Conservation (phyloP, 2,797 vertebrate species). For the Clamator glandarius region DNA sequence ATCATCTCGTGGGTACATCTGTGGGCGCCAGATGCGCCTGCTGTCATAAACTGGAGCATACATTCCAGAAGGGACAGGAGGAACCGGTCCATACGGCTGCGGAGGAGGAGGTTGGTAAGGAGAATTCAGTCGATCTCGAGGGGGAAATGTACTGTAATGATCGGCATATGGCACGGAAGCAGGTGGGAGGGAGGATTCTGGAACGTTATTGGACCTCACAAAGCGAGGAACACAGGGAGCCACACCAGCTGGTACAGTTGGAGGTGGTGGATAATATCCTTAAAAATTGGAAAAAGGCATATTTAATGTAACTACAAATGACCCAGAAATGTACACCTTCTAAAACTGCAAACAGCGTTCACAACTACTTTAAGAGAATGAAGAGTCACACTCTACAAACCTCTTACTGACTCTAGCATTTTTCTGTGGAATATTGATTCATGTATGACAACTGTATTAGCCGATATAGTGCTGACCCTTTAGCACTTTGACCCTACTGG, state of each 20-base stretch:
- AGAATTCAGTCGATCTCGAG: constrained; percentile 81
- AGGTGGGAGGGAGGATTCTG: constrained; percentile 89
- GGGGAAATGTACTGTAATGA: constrained; percentile 86
- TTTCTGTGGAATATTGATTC: neutral
- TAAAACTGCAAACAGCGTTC: constrained; percentile 17
- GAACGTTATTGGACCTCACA: constrained; percentile 88
- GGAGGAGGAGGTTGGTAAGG: constrained; percentile 83
- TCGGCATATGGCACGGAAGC: constrained; percentile 85
- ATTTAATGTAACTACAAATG: constrained; percentile 59
- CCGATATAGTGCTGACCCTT: neutral
- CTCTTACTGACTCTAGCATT: neutral
- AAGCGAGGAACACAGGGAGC: constrained; percentile 88
- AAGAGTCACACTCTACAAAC: neutral
- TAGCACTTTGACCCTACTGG: neutral
- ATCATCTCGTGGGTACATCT: constrained; percentile 94
- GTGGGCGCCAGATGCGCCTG: constrained; percentile 93
- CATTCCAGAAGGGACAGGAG: constrained; percentile 87
- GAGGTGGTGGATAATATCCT: constrained; percentile 88
- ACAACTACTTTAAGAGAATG: neutral
- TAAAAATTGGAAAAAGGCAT: constrained; percentile 74
- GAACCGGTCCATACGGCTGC: constrained; percentile 87
- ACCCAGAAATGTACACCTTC: constrained; percentile 37
- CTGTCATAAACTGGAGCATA: constrained; percentile 96
- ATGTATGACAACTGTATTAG: neutral
- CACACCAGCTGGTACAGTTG: constrained; percentile 84